Percentiles rank a stretch among this genome's conserved stretches.
These are phyloP conservation scores for Apamea monoglypha DNA, from an alignment of 2,888 invertebrate species.

Conservation along the genomic window DNA sequence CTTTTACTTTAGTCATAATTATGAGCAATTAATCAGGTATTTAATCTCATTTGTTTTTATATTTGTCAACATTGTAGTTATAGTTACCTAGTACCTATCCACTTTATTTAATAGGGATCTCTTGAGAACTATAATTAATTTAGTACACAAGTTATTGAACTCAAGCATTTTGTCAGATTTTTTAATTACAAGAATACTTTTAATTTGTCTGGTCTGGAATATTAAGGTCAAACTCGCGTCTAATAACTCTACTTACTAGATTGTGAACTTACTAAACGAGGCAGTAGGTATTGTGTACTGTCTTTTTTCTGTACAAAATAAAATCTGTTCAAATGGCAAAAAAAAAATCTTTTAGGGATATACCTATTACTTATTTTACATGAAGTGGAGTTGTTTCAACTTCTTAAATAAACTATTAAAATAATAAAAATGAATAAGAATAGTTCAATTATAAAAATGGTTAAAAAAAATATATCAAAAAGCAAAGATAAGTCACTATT, in stretches of 20 bases:
- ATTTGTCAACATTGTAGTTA: not conserved
- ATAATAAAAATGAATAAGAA: not conserved
- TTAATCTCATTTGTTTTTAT: constrained; percentile 3
- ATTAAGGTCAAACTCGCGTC: not conserved
- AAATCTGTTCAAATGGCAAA: not conserved
- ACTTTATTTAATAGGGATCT: constrained; percentile 2
- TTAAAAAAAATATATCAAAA: too few species aligned
- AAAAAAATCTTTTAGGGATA: not conserved
- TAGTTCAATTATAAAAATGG: not conserved
- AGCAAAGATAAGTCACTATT: not conserved
- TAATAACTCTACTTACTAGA: too few species aligned
- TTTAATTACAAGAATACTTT: not conserved
- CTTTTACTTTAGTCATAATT: constrained; percentile 1
- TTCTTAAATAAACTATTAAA: not conserved
- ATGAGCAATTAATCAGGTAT: not conserved
- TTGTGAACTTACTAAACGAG: too few species aligned
- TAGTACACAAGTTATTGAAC: constrained; percentile 17
- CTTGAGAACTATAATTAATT: constrained; percentile 3
- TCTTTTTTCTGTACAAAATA: not conserved
- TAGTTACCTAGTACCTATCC: not conserved
- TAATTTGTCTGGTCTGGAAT: not conserved
- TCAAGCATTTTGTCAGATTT: not conserved
- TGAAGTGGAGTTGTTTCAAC: not conserved
- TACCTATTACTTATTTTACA: not conserved
- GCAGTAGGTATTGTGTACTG: too few species aligned